A percentile compares a stretch with the other conserved stretches of the same genome.
Conservation (phyloP, 2,113 vertebrate species). For the Zonotrichia leucophrys region DNA sequence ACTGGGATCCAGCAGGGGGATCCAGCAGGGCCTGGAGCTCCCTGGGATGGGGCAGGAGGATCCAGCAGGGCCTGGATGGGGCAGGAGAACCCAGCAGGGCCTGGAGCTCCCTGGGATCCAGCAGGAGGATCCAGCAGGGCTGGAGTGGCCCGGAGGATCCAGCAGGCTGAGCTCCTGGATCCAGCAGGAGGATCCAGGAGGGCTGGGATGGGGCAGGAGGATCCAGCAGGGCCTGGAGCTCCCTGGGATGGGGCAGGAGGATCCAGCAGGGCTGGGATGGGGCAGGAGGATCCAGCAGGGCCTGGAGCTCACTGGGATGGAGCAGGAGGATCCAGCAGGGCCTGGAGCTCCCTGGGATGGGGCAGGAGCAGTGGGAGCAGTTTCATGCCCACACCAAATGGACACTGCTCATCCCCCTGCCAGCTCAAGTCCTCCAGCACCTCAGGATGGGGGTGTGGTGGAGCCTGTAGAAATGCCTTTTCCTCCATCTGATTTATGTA, state of each 20-base stretch:
- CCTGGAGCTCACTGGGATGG: too few relatives aligned
- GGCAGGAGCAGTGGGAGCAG: not conserved
- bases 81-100: not conserved
- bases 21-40: not conserved
- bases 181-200: too few relatives aligned
- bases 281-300: too few relatives aligned
- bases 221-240: too few relatives aligned
- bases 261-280: not conserved
- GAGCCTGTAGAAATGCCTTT: not conserved
- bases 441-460: accelerated
- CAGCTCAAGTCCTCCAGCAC: not conserved
- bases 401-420: accelerated
- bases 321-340: not conserved
- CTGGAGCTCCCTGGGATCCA: not conserved
- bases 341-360: too few relatives aligned
- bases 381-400: accelerated
- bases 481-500: not conserved
- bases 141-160: not conserved
- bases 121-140: not conserved
- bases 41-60: not conserved
- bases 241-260: not conserved
- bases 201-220: too few relatives aligned
- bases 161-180: too few relatives aligned
- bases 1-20: too few relatives aligned
- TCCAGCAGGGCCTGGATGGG: too few relatives aligned